Evolutionary conservation across 35 echinoderm and acorn worm genomes (phyloP).

Genomic region (Apostichopus japonicus): DNA sequence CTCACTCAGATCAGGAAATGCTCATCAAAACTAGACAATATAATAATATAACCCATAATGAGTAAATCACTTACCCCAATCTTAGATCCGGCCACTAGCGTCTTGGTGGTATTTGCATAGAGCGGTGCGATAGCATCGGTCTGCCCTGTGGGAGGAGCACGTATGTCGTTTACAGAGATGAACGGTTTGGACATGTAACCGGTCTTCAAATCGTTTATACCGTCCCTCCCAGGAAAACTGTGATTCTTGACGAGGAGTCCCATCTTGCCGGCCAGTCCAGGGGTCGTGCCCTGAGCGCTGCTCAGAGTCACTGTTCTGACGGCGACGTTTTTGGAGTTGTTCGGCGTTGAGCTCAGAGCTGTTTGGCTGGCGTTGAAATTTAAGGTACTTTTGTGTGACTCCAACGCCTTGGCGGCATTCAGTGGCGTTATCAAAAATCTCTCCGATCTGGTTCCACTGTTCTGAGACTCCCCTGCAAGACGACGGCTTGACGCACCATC

Average conservation of each 20-base stretch:
- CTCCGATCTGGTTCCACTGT: neutral
- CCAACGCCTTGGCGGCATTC: neutral
- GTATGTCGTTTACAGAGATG: neutral
- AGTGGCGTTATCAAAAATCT: conserved; percentile 5
- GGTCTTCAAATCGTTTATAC: neutral
- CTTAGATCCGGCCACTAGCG: neutral
- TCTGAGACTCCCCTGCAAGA: neutral
- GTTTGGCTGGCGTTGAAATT: neutral
- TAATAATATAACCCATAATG: neutral
- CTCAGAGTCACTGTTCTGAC: neutral
- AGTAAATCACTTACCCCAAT: neutral
- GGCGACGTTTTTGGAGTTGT: neutral
- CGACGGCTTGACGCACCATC: neutral
- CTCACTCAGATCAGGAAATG: too few relatives aligned
- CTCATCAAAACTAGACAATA: too few relatives aligned
- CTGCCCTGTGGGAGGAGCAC: neutral
- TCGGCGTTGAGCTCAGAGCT: neutral
- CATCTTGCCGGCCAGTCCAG: neutral
- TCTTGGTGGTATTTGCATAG: neutral
- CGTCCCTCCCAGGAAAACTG: neutral
- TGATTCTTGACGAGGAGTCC: neutral
- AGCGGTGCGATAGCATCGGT: neutral
- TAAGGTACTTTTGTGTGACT: neutral
- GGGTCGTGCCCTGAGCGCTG: neutral
- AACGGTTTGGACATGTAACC: neutral